Conservation (phyloP, 2,113 vertebrate genomes). For the Sturnus vulgaris region DNA sequence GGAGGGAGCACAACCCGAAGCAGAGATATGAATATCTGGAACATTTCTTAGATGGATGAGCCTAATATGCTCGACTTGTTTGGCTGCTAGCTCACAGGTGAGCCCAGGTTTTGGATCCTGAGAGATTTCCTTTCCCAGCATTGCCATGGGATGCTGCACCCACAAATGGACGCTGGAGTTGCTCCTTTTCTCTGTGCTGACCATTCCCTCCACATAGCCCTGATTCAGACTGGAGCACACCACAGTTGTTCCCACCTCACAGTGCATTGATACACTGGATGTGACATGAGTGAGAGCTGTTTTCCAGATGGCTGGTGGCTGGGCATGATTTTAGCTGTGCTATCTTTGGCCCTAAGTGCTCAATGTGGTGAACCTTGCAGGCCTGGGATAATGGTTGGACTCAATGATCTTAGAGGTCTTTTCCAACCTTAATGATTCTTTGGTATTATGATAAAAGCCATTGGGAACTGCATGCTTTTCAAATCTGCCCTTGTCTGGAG, state of each 20-base stretch:
- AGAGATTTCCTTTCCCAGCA: not conserved
- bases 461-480: not conserved
- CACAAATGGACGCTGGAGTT: not conserved
- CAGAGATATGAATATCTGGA: not conserved
- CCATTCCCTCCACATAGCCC: not conserved
- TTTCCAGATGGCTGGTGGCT: not conserved
- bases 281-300: not conserved
- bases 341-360: not conserved
- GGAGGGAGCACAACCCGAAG: not conserved
- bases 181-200: not conserved
- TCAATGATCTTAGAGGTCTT: not conserved
- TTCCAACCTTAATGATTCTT: not conserved
- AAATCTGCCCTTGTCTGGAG: not conserved
- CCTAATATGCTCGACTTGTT: not conserved
- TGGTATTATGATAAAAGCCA: not conserved
- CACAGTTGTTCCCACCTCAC: not conserved
- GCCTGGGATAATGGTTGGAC: not conserved
- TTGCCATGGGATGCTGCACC: not conserved
- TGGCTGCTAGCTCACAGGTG: not conserved
- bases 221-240: fast-evolving
- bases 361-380: fast-evolving
- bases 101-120: not conserved
- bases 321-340: not conserved
- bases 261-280: not conserved
- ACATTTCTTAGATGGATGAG: not conserved